These are phyloP conservation scores for Nothobranchius kuhntae DNA, from an alignment of 2,113 vertebrate genomes.

Conservation along the genomic window DNA sequence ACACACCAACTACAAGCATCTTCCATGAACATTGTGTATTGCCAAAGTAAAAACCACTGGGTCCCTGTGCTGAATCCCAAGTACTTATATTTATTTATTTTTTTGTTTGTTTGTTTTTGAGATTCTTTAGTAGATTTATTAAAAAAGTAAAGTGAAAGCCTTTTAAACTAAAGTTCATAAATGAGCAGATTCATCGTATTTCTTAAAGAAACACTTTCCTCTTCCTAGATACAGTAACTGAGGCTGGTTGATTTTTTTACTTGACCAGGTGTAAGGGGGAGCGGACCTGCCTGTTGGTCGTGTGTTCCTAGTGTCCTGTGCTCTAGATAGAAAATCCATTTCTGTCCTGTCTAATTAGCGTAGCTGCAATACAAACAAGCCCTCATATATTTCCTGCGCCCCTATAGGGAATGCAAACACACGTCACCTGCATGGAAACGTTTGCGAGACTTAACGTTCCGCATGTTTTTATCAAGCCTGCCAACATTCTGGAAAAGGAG, in stretches of 20 bases:
- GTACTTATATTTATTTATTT: too few relatives aligned
- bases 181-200: neutral
- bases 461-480: too few relatives aligned
- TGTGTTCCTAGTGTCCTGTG: neutral
- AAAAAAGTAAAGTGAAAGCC: neutral
- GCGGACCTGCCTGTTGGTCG: neutral
- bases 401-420: slow-evolving; percentile 1
- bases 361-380: slow-evolving; percentile 4
- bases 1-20: neutral
- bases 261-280: slow-evolving; percentile 26
- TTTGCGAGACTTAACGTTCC: neutral
- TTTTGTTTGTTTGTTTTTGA: too few relatives aligned
- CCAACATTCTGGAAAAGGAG: too few relatives aligned
- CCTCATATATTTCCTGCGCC: neutral
- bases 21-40: neutral
- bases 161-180: neutral
- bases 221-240: slow-evolving; percentile 41
- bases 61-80: too few relatives aligned
- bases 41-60: too few relatives aligned
- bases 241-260: slow-evolving; percentile 37
- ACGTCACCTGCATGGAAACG: slow-evolving; percentile 13
- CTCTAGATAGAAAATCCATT: slow-evolving; percentile 11
- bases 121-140: neutral
- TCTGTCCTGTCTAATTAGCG: slow-evolving; percentile 45
- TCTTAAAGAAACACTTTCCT: neutral